Evolutionary conservation across 2,888 invertebrate species (phyloP).

Genomic region (Heliconius aoede): DNA sequence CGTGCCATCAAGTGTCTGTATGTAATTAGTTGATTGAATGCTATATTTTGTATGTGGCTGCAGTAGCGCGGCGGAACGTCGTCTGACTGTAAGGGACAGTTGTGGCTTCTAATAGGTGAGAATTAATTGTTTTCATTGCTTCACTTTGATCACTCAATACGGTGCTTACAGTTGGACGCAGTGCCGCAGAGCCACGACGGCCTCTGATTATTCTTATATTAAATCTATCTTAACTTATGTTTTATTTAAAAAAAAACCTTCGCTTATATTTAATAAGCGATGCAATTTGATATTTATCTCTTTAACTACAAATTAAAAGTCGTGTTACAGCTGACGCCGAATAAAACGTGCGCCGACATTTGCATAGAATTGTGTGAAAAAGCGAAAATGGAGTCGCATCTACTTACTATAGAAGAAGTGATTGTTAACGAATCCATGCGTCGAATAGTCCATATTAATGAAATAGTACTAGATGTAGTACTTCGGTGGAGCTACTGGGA

Average conservation of each 20-base stretch:
- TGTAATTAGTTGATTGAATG: slow-evolving; percentile 18
- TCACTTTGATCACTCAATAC: too few relatives aligned
- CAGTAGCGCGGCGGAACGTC: too few relatives aligned
- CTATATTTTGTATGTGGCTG: neutral
- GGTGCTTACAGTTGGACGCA: too few relatives aligned
- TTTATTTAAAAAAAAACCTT: neutral
- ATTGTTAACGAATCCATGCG: slow-evolving; percentile 89
- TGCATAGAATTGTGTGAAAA: slow-evolving; percentile 88
- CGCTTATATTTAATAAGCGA: neutral
- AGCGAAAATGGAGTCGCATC: slow-evolving; percentile 86
- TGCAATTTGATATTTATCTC: neutral
- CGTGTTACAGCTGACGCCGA: slow-evolving; percentile 88
- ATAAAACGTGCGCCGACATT: slow-evolving; percentile 89
- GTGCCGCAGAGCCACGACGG: too few relatives aligned
- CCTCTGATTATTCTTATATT: too few relatives aligned
- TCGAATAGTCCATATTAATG: slow-evolving; percentile 90
- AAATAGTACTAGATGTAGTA: slow-evolving; percentile 87
- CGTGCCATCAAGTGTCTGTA: slow-evolving; percentile 84
- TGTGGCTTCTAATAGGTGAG: too few relatives aligned
- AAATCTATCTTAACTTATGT: neutral
- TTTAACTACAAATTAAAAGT: neutral
- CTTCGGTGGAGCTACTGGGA: slow-evolving; percentile 95
- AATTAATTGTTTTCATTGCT: too few relatives aligned
- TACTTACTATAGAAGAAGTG: slow-evolving; percentile 91
- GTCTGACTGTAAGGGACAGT: too few relatives aligned